phyloP scores from a whole-genome alignment of 2,113 vertebrate genomes.

The Sakesphorus luctuosus region DNA sequence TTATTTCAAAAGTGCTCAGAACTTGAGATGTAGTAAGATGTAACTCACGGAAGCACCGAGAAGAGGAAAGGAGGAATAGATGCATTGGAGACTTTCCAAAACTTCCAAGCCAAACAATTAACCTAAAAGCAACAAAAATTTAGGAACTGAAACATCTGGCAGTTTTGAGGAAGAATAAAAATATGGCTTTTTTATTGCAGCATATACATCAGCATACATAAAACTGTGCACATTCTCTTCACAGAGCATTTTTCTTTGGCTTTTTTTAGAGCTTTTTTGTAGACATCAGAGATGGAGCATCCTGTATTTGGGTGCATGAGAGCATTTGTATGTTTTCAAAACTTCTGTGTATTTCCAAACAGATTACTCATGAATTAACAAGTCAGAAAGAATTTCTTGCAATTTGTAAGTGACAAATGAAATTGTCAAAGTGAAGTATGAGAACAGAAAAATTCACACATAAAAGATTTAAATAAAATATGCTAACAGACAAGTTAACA shows the following conservation, averaged over 20 bases:
- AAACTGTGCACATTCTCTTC: neutral
- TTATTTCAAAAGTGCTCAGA: neutral
- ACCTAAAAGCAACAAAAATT: slow-evolving; percentile 67
- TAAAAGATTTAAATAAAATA: neutral
- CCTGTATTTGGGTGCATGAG: neutral
- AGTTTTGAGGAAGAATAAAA: neutral
- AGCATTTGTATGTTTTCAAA: neutral
- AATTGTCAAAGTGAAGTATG: neutral
- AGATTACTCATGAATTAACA: neutral
- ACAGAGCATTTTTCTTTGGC: neutral
- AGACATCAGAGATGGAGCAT: neutral
- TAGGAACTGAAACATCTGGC: neutral
- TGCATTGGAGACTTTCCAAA: slow-evolving; percentile 71
- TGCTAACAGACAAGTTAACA: neutral
- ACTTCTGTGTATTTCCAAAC: neutral
- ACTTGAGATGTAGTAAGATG: neutral
- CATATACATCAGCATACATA: neutral
- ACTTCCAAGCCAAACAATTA: slow-evolving; percentile 85
- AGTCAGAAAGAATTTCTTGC: neutral
- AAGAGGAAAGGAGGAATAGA: slow-evolving; percentile 76
- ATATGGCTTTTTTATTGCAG: neutral
- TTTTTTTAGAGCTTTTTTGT: neutral
- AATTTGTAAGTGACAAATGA: neutral
- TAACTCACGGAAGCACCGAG: slow-evolving; percentile 79
- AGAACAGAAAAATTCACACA: neutral